Evolutionary conservation across 2,888 invertebrate species (phyloP).

Genomic region (Cordilura impudica): DNA sequence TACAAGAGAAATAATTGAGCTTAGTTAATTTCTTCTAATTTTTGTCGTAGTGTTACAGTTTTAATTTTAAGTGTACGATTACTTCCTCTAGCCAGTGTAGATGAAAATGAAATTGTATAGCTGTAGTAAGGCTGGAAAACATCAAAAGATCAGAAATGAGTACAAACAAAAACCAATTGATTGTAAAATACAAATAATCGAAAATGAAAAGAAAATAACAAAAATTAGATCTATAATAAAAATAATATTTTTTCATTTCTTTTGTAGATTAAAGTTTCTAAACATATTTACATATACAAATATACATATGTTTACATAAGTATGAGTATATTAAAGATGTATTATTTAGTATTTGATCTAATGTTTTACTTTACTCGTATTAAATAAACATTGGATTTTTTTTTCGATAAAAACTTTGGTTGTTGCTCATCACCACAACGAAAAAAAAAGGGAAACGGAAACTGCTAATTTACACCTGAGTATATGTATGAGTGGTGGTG

Average conservation of each 20-base stretch:
- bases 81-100: too few relatives aligned
- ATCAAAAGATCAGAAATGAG: slow-evolving; percentile 4
- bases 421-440: neutral
- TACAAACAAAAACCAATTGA: slow-evolving; percentile 2
- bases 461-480: slow-evolving; percentile 27
- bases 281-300: too few relatives aligned
- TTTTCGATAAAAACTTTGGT: neutral
- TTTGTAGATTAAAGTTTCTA: too few relatives aligned
- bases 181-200: neutral
- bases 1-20: too few relatives aligned
- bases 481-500: neutral
- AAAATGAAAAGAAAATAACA: too few relatives aligned
- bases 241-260: too few relatives aligned
- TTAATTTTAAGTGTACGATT: too few relatives aligned
- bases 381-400: neutral
- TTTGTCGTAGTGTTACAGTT: too few relatives aligned
- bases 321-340: neutral
- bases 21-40: too few relatives aligned
- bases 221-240: too few relatives aligned
- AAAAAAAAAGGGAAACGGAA: slow-evolving; percentile 16
- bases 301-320: too few relatives aligned
- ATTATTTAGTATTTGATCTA: neutral
- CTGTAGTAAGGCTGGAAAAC: neutral
- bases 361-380: neutral
- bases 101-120: neutral